Evolutionary conservation across 2,113 vertebrate species (phyloP), one percentile per base, ranked within the genome.

Genomic region (Tretioscincus oriximinensis): DNA sequence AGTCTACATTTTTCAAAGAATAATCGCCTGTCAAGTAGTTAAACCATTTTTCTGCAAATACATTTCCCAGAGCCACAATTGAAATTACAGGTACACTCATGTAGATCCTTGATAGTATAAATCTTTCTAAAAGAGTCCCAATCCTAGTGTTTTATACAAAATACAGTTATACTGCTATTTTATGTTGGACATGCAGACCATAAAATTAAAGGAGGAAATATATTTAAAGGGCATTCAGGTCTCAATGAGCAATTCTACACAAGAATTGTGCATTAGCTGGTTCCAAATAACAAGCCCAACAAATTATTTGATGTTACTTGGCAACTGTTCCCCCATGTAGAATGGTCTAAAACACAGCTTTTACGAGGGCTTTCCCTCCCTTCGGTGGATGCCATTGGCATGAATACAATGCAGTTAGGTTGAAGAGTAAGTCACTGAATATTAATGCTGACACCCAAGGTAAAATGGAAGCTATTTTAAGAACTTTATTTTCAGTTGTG

Each of bases 71-170:
- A 45, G 78, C 83, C 88, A 67, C 54, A 84, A 87, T 1, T 91
- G 78, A 91, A 92, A 90, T 90, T 87, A 89, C 81, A 91, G 69
- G 79, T 90, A 88, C 82, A 87, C 63, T 91, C 76, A 79, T 87
- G 70, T 83, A 76, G 9, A 89, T 85, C 73, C 69, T 79, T 85
- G 73, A 84, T 84, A 84, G 84, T 85, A 85, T 73, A 90, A 89
- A 88, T 82, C 29, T 86, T 91, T 51, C 81, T 81, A 80, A 91
- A 41, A 76, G 87, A 88, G 35, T 91, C 84, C 45, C 73, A 63
- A 68, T 80, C 84, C 73, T 83, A 51, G 84, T 89, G 85, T 87
- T 88, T 86, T 87, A 86, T 72, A 67, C 45, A 84, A 90, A 89
- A 77, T 67, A 3, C 76, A 73, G 78, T 86, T 88, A 83, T 78